phyloP scores from a whole-genome alignment of 2,113 vertebrate genomes.

The Tricholaema leucomelas region DNA sequence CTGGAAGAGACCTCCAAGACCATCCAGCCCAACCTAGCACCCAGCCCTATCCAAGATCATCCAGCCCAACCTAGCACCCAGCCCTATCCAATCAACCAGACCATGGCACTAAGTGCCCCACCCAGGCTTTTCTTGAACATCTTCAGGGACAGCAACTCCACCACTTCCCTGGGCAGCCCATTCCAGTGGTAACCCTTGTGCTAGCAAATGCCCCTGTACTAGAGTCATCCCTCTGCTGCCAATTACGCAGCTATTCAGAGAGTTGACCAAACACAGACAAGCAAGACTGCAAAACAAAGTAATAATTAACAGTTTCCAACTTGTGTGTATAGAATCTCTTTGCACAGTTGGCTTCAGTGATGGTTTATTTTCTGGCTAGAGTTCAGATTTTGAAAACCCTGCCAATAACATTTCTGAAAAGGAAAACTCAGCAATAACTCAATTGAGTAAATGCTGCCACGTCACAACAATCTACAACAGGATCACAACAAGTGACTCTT shows the following conservation, averaged over 20 bases:
- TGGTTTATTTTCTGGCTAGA: slow-evolving; percentile 25
- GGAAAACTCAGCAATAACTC: slow-evolving; percentile 2
- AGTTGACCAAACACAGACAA: not conserved
- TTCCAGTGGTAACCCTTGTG: accelerated
- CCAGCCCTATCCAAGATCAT: no score
- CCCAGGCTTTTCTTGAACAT: no score
- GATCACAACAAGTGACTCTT: not conserved
- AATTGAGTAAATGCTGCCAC: not conserved
- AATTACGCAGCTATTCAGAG: accelerated
- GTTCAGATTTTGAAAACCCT: slow-evolving; percentile 1
- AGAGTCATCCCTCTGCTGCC: not conserved
- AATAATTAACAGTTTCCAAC: not conserved
- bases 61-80: no score
- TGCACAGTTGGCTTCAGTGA: not conserved
- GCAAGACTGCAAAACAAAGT: not conserved
- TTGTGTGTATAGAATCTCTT: not conserved
- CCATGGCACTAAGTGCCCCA: no score
- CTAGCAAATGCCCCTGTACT: not conserved
- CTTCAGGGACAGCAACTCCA: no score
- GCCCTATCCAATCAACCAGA: no score
- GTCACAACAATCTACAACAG: not conserved
- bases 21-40: no score
- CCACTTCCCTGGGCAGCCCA: no score
- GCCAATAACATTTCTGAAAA: slow-evolving; percentile 27
- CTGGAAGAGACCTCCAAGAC: no score